These are phyloP conservation scores for Auanema sp. DNA, from an alignment of 2,888 invertebrate genomes.

Conservation along the genomic window DNA sequence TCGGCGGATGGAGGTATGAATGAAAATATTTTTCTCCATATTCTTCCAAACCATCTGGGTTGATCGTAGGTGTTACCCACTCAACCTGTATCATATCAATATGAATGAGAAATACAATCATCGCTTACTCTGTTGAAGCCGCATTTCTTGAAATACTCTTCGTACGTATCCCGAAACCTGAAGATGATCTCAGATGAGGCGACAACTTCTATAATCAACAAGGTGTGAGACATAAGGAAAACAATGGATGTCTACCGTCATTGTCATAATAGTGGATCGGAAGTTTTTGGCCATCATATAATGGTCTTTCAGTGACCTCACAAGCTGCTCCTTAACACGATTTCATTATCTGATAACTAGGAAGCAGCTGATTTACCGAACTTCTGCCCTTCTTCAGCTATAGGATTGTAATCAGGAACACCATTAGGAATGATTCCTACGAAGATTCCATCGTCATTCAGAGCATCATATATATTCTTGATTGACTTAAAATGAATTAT, in stretches of 20 bases:
- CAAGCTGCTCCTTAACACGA: neutral
- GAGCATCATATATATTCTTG: slow-evolving; percentile 4
- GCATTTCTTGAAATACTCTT: slow-evolving; percentile 7
- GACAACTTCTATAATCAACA: slow-evolving; percentile 4
- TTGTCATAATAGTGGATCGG: slow-evolving; percentile 14
- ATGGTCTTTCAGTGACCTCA: neutral
- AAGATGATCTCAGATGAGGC: slow-evolving; percentile 10
- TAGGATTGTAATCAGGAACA: slow-evolving; percentile 12
- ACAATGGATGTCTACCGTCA: slow-evolving; percentile 4
- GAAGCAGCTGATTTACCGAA: slow-evolving; percentile 9
- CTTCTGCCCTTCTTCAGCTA: slow-evolving; percentile 15
- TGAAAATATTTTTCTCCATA: slow-evolving; percentile 10
- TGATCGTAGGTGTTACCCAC: slow-evolving; percentile 9
- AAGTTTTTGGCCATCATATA: slow-evolving; percentile 8
- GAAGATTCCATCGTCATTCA: slow-evolving; percentile 8
- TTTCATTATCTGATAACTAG: slow-evolving; percentile 1
- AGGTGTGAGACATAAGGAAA: neutral
- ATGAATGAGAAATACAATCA: neutral
- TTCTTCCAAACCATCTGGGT: neutral
- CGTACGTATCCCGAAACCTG: slow-evolving; percentile 14
- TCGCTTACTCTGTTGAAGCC: slow-evolving; percentile 7
- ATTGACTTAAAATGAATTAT: slow-evolving; percentile 14
- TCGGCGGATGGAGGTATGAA: slow-evolving; percentile 17
- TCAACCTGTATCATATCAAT: slow-evolving; percentile 5
- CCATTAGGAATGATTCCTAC: slow-evolving; percentile 20